Conservation (phyloP, 1,140 invertebrate species). For the Lordiphosa clarofinis region DNA sequence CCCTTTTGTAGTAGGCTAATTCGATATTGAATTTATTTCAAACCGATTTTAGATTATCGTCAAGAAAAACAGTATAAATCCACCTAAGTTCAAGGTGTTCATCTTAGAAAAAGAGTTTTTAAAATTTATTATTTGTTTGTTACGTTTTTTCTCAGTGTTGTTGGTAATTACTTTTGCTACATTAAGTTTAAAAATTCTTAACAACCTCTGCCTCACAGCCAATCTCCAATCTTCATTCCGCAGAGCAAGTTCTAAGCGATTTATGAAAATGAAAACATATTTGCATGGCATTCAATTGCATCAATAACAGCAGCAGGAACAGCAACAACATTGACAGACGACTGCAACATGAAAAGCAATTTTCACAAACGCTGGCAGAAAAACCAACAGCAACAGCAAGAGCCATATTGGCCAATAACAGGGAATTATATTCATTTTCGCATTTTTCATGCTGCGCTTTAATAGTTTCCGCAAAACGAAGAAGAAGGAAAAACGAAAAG, state of each 20-base stretch:
- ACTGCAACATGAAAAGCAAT: slow-evolving; percentile 46
- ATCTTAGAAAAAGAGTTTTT: no score
- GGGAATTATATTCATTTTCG: slow-evolving; percentile 68
- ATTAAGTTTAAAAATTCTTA: not conserved
- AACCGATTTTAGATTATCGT: no score
- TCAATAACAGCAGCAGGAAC: slow-evolving; percentile 17
- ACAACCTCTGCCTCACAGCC: slow-evolving; percentile 12
- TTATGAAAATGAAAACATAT: slow-evolving; percentile 63
- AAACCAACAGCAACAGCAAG: slow-evolving; percentile 7
- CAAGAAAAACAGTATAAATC: no score
- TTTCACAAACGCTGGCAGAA: slow-evolving; percentile 26
- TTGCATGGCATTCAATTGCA: slow-evolving; percentile 55
- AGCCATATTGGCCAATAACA: slow-evolving; percentile 30
- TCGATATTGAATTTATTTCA: no score
- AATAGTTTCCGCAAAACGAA: slow-evolving; percentile 64
- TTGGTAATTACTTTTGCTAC: no score
- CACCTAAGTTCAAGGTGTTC: no score
- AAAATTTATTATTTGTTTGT: no score
- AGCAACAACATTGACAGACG: slow-evolving; percentile 39
- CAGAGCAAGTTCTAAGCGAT: slow-evolving; percentile 22
- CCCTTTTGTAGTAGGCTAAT: no score
- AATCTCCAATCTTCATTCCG: slow-evolving; percentile 2
- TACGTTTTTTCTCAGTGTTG: no score
- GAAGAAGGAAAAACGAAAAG: slow-evolving; percentile 14
- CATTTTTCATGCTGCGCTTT: slow-evolving; percentile 60